Base-by-base conservation (phyloP, 2,888 invertebrate species). In the Rhingia rostrata region DNA sequence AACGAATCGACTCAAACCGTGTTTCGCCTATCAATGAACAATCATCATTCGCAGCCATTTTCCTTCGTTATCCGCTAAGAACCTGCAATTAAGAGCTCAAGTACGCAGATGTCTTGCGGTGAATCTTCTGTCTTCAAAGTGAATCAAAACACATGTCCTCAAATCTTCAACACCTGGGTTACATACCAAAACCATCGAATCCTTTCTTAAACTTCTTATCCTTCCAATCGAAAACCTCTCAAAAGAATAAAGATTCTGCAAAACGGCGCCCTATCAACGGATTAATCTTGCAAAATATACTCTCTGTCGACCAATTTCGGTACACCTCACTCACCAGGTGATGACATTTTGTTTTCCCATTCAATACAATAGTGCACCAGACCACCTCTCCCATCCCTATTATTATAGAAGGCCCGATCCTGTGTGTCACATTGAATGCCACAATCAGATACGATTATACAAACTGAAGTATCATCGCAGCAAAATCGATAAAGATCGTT, bases 211-310 rank as follows among this genome's bases (percentile, higher is more conserved):
- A 6, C 7, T 45, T 60, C 67, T 56, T 75, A 75, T 75, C 81
- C 63, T 58, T 64, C 14, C 10, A 75, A 81, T 75, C 81, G 41
- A 72, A 30, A 61, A 56, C 33, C 39, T 33, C 14, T 39, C 9
- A 7, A 47, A 67, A 73, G 74, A 41, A 66, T 37, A 14, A 47
- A 9, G 47, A 33, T 54, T 66, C 73, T 45, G 61, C 66, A 79
- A 79, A 79, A 12, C 53, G 74, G 79, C 79, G 67, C 74, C 81
- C 56, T 81, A 81, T 81, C 81, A 58, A 63, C 79, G 81, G 81
- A 75, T 81, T 69, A 70, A 81, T 81, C 81, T 81, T 4, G 63
- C 69, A 64, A 69, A 75, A 61, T 39, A 41, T 10, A 32, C 37
- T 32, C 22, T 22, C 22, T 22, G 22, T 6, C 33, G 10, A 35